A percentile compares a stretch with the other conserved stretches of the same genome.
Evolutionary conservation across 2,888 invertebrate species (phyloP).

Genomic region (Malachius bipustulatus): DNA sequence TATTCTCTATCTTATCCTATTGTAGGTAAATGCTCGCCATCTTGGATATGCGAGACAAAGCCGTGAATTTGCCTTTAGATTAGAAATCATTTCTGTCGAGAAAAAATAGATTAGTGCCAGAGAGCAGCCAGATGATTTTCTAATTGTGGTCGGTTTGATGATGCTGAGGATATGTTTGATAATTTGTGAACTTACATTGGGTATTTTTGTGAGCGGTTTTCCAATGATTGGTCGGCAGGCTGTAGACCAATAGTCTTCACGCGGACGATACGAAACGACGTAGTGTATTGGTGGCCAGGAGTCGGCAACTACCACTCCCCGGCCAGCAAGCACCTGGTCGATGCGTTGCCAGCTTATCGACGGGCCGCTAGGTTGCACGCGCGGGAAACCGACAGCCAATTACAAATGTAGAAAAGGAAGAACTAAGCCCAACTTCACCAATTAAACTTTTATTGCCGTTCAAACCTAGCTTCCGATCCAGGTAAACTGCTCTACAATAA

Average conservation of each 20-base stretch:
- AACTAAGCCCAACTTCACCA: too few relatives aligned
- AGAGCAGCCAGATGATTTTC: too few relatives aligned
- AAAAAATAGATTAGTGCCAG: too few relatives aligned
- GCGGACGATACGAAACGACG: constrained; percentile 52
- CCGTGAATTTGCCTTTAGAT: too few relatives aligned
- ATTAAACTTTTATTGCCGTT: too few relatives aligned
- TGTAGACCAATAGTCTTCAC: constrained; percentile 76
- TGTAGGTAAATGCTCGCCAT: too few relatives aligned
- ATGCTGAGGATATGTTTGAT: constrained; percentile 40
- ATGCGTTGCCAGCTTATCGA: constrained; percentile 33
- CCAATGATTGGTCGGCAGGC: constrained; percentile 82
- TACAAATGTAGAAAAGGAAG: constrained; percentile 34
- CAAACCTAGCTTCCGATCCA: too few relatives aligned
- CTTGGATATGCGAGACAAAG: too few relatives aligned
- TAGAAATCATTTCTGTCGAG: too few relatives aligned
- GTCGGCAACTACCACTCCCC: constrained; percentile 54
- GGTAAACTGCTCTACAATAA: too few relatives aligned
- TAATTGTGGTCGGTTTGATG: too few relatives aligned
- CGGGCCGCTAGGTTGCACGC: constrained; percentile 28
- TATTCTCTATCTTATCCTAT: too few relatives aligned
- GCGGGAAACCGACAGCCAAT: constrained; percentile 37
- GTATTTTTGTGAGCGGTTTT: constrained; percentile 62
- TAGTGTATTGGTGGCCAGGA: constrained; percentile 63
- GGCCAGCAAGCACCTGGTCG: constrained; percentile 34
- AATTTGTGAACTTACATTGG: constrained; percentile 66